Evolutionary conservation across 1,140 invertebrate genomes (phyloP), one percentile per base, ranked within the genome.

Genomic region (Meloidogyne hapla): DNA sequence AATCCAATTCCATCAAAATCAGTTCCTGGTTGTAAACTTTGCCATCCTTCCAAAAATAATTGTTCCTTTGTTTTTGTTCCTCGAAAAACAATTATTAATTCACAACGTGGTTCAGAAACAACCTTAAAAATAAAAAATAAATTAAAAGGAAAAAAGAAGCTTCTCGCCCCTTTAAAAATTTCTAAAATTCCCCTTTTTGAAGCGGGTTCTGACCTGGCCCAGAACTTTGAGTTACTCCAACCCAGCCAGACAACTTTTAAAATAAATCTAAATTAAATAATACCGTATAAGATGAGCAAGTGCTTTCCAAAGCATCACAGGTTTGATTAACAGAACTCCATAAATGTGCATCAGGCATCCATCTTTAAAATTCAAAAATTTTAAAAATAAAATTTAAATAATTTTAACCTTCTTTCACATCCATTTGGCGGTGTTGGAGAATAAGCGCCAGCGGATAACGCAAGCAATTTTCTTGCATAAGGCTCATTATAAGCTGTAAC

Each of bases 41-140:
- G 80, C 69, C 75, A 76, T 4, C 72, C 73, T 71, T 82, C 81
- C 23, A 73, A 15, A 25, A 82, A 79, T 9, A 82, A 69, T 69
- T 82, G 81, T 21, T 75, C 63, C 21, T 83, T 83, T 15, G 78
- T 48, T 69, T 83, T 82, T 25, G 81, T 82, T n/a, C 81, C 81
- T 3, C 81, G 81, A 38, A 81, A 82, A n/a, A 83, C 82, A 64
- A 82, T 69, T 21, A 81, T 69, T 26, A 82, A 28, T 56, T 83
- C 64, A 3, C 48, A 77, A 40, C 56, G 40, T 13, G 45, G 62
- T 5, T 83, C 79, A 40, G 79, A 77, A 0, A 83, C 74, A 26
- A 77, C 48, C n/a, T 62, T 38, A 76, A 79, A 23, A 45, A 18
- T 40, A 74, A 71, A 15, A 38, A 69, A 69, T 56, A n/a, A 21